These are phyloP conservation scores for Kradibia gibbosae DNA, from an alignment of 1,140 invertebrate genomes.

Conservation along the genomic window DNA sequence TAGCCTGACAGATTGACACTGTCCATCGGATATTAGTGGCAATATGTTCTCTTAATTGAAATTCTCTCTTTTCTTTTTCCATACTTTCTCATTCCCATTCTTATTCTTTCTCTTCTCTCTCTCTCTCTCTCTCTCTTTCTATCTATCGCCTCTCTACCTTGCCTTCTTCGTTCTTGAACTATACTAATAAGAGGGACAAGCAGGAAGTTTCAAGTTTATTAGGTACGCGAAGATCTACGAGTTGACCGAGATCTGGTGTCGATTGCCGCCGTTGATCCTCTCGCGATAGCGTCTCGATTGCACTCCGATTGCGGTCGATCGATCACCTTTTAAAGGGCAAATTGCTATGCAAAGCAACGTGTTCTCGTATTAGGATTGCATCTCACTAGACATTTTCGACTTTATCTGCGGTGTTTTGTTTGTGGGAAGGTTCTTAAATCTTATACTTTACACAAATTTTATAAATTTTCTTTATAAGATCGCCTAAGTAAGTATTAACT, in stretches of 20 bases:
- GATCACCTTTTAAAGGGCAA: conserved; percentile 21
- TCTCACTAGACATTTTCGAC: neutral
- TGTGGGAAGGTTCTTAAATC: no score
- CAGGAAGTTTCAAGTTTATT: conserved; percentile 11
- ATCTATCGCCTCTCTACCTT: neutral
- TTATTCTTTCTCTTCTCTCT: neutral
- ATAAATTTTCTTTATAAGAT: no score
- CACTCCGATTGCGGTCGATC: conserved; percentile 32
- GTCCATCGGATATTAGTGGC: conserved; percentile 69
- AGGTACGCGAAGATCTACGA: conserved; percentile 1
- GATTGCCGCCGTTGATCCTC: conserved; percentile 54
- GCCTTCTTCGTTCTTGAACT: neutral
- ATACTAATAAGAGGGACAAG: neutral
- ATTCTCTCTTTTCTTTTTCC: conserved; percentile 50
- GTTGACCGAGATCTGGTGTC: conserved; percentile 44
- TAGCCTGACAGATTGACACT: conserved; percentile 70
- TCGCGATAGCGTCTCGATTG: conserved; percentile 55
- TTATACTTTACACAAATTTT: no score
- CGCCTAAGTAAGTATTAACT: no score
- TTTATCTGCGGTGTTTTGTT: neutral
- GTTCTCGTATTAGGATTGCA: neutral
- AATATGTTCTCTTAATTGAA: conserved; percentile 72
- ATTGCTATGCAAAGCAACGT: neutral
- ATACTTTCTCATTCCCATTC: neutral
- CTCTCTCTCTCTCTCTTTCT: conserved; percentile 3